Conservation (phyloP, 2,113 vertebrate genomes). For the Sarotherodon lohbergeri region DNA sequence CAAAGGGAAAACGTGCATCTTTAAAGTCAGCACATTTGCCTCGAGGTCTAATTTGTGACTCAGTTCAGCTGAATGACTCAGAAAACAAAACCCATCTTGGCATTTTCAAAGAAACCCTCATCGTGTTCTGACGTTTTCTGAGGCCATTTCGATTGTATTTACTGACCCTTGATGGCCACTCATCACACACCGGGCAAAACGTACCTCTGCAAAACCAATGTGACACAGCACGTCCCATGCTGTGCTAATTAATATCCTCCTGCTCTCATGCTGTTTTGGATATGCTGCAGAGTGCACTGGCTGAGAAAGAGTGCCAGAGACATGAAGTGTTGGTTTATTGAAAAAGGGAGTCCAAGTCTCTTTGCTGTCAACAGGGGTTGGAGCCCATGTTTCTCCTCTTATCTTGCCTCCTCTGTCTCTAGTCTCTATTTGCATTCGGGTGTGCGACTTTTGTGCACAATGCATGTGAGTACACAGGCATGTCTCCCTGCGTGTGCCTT, state of each 20-base stretch:
- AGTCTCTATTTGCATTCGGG: background rate
- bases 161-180: constrained; percentile 8
- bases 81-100: background rate
- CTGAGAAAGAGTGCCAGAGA: constrained; percentile 16
- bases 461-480: background rate
- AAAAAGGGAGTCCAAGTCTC: background rate
- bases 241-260: constrained; percentile 52
- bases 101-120: constrained; percentile 18
- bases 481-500: background rate
- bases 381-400: background rate
- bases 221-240: background rate
- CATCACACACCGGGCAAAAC: constrained; percentile 1
- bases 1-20: background rate
- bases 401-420: background rate
- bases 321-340: constrained; percentile 30
- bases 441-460: background rate
- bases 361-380: background rate
- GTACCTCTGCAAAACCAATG: background rate
- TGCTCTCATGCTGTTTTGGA: constrained; percentile 35
- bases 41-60: constrained; percentile 17
- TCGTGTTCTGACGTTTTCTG: background rate
- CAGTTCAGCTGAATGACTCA: constrained; percentile 25
- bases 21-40: constrained; percentile 2
- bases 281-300: constrained; percentile 12
- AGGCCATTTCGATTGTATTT: constrained; percentile 2